Evolutionary conservation across 2,113 vertebrate genomes (phyloP).

Genomic region (Cynoglossus semilaevis): DNA sequence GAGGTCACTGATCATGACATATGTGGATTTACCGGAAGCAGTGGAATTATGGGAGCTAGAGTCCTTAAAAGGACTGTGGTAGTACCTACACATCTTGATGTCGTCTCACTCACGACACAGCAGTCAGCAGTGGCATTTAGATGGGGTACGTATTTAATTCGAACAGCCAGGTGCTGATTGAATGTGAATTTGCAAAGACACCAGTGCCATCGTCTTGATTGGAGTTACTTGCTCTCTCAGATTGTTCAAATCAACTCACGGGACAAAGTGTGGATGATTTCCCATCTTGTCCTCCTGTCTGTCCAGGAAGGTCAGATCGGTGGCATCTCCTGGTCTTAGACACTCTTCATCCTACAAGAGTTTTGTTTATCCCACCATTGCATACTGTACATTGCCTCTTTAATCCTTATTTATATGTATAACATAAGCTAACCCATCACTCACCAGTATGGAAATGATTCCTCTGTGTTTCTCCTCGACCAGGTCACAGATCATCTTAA

Average conservation of each 20-base stretch:
- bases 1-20: too few relatives aligned
- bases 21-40: too few relatives aligned
- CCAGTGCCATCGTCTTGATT: too few relatives aligned
- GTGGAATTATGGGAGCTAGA: too few relatives aligned
- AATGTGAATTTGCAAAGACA: neutral
- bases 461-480: slow-evolving; percentile 93
- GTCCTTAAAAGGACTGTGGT: too few relatives aligned
- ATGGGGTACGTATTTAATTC: slow-evolving; percentile 9
- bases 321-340: slow-evolving; percentile 87
- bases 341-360: slow-evolving; percentile 93
- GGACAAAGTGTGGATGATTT: slow-evolving; percentile 90
- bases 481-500: slow-evolving; percentile 96
- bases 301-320: slow-evolving; percentile 93
- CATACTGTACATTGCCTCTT: neutral
- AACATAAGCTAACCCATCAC: slow-evolving; percentile 16
- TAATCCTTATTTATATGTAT: neutral
- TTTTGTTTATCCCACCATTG: neutral
- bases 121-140: slow-evolving; percentile 21
- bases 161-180: neutral
- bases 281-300: slow-evolving; percentile 94
- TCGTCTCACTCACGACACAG: slow-evolving; percentile 16
- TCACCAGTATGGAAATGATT: slow-evolving; percentile 93
- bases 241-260: slow-evolving; percentile 73
- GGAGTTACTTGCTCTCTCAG: neutral
- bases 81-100: slow-evolving; percentile 35